Percentiles rank a stretch among this genome's conserved stretches.
These are phyloP conservation scores for Helicoverpa zea DNA, from an alignment of 1,140 invertebrate genomes.

Conservation along the genomic window DNA sequence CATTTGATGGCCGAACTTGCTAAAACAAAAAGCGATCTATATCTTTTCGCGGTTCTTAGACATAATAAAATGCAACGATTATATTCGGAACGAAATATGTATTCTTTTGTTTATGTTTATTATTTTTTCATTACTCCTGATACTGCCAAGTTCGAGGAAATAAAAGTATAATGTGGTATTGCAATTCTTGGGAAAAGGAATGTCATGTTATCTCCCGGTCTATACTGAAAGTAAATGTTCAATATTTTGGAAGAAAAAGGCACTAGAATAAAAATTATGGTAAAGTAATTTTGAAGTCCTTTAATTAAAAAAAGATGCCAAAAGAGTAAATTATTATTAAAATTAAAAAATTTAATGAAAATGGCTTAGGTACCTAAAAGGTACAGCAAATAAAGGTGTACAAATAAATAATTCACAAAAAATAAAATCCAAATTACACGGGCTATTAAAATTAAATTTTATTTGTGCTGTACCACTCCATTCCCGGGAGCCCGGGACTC, in stretches of 20 bases:
- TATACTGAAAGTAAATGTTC: background rate
- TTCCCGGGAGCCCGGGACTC: constrained; percentile 57
- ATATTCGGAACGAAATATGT: background rate
- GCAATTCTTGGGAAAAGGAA: background rate
- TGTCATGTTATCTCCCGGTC: background rate
- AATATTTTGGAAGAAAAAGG: no score
- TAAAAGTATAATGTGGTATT: background rate
- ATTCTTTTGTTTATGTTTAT: constrained; percentile 5
- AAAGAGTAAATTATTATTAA: background rate
- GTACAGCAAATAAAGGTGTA: constrained; percentile 35
- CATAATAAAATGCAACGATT: constrained; percentile 36
- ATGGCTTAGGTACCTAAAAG: no score
- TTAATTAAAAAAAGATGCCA: no score
- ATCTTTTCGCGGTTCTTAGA: constrained; percentile 17
- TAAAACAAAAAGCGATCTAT: constrained; percentile 19
- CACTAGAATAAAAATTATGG: background rate
- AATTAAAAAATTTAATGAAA: background rate
- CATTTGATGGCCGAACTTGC: constrained; percentile 18
- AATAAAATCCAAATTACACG: constrained; percentile 72
- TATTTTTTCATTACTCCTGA: constrained; percentile 2
- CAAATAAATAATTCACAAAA: constrained; percentile 20
- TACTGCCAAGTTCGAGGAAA: background rate
- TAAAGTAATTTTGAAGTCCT: background rate
- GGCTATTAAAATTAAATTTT: constrained; percentile 68
- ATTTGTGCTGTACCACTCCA: constrained; percentile 53